phyloP scores from a whole-genome alignment of 2,888 invertebrate species.

The Antheraea assamensis region DNA sequence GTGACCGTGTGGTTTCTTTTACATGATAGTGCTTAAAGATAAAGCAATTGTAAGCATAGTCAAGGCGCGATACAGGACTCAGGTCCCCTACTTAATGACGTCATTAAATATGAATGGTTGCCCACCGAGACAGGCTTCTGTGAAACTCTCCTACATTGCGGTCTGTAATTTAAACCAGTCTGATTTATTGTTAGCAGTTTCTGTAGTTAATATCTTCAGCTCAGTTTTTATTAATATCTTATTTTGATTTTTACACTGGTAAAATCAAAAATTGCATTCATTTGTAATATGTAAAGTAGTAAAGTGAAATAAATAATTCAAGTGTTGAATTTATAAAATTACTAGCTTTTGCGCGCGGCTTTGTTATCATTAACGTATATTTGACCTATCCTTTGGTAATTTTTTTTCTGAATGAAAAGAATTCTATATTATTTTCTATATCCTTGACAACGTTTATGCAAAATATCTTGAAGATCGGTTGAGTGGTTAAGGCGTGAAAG shows the following conservation, averaged over 20 bases:
- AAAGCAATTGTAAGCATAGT: slow-evolving; percentile 45
- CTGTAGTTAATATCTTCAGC: neutral
- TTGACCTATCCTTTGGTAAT: too few relatives aligned
- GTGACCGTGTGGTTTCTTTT: neutral
- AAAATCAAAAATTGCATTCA: neutral
- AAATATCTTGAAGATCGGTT: too few relatives aligned
- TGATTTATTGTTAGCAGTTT: slow-evolving; percentile 23
- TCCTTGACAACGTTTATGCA: too few relatives aligned
- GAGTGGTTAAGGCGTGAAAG: too few relatives aligned
- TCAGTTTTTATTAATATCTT: neutral
- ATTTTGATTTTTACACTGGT: neutral
- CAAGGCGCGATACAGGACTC: slow-evolving; percentile 52
- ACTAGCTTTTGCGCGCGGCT: too few relatives aligned
- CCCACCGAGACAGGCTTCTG: slow-evolving; percentile 13
- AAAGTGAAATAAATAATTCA: too few relatives aligned
- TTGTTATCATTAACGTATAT: too few relatives aligned
- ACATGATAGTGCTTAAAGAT: slow-evolving; percentile 35
- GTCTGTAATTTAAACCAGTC: slow-evolving; percentile 12
- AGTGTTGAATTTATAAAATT: too few relatives aligned
- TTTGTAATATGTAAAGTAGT: too few relatives aligned
- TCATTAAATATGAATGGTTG: slow-evolving; percentile 75
- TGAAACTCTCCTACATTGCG: slow-evolving; percentile 19
- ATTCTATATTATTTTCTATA: too few relatives aligned
- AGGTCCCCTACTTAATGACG: slow-evolving; percentile 74
- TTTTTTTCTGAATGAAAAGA: too few relatives aligned